A percentile compares a stretch with the other conserved stretches of the same genome.
Evolutionary conservation across 1,140 invertebrate genomes (phyloP).

Genomic region (Helicoverpa zea): DNA sequence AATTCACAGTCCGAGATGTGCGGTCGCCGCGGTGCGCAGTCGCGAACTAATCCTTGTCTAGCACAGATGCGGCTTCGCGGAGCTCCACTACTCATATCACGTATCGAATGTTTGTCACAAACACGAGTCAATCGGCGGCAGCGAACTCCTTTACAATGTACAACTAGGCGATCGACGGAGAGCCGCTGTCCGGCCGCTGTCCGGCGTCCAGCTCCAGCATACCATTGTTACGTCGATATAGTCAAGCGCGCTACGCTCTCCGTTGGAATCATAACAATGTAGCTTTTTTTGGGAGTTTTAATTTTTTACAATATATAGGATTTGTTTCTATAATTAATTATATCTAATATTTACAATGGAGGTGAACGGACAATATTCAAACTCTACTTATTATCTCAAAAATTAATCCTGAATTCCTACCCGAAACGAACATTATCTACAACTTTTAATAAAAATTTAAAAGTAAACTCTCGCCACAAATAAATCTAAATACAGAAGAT

Average conservation of each 20-base stretch:
- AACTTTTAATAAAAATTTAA: conserved; percentile 82
- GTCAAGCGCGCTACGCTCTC: conserved; percentile 73
- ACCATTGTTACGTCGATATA: conserved; percentile 77
- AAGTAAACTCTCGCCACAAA: conserved; percentile 82
- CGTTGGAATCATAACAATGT: conserved; percentile 81
- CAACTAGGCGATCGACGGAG: conserved; percentile 62
- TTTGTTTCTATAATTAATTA: conserved; percentile 86
- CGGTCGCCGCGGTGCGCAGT: conserved; percentile 23
- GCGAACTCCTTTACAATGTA: conserved; percentile 62
- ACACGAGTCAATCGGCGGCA: conserved; percentile 62
- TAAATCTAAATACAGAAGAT: conserved; percentile 80
- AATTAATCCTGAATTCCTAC: conserved; percentile 83
- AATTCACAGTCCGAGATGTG: conserved; percentile 41
- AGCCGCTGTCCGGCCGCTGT: conserved; percentile 62
- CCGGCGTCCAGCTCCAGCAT: conserved; percentile 67
- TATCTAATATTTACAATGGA: conserved; percentile 87
- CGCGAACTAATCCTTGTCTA: conserved; percentile 44
- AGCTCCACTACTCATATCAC: conserved; percentile 29
- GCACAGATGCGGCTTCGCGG: conserved; percentile 30
- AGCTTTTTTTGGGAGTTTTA: conserved; percentile 85
- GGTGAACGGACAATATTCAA: conserved; percentile 85
- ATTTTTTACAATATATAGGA: conserved; percentile 87
- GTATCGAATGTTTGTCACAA: conserved; percentile 54
- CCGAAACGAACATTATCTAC: conserved; percentile 85
- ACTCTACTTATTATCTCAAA: conserved; percentile 83